These are phyloP conservation scores for Epistrophella euchroma DNA, from an alignment of 2,888 invertebrate species.

Conservation along the genomic window DNA sequence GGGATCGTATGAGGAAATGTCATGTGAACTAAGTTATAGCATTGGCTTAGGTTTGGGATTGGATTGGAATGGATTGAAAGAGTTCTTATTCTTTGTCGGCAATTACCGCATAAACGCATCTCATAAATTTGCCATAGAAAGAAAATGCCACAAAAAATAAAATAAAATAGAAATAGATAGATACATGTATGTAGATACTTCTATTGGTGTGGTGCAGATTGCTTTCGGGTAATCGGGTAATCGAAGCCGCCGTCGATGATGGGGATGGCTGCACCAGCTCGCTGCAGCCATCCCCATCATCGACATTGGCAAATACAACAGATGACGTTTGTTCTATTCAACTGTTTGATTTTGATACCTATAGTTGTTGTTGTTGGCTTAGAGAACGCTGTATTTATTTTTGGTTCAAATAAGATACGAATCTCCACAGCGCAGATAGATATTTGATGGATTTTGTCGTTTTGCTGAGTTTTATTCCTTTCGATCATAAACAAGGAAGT, in stretches of 20 bases:
- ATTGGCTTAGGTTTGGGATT: conserved; percentile 7
- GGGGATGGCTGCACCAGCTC: no score
- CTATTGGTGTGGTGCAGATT: conserved; percentile 32
- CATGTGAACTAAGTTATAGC: conserved; percentile 74
- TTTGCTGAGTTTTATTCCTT: conserved; percentile 28
- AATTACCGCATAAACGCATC: conserved; percentile 76
- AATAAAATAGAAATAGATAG: neutral
- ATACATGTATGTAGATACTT: conserved; percentile 1
- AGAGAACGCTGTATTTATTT: conserved; percentile 25
- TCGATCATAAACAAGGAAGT: conserved; percentile 47
- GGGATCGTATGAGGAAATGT: conserved; percentile 72
- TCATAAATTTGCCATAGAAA: conserved; percentile 69
- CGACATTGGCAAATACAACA: conserved; percentile 44
- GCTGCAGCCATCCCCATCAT: conserved; percentile 42
- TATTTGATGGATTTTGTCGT: conserved; percentile 64
- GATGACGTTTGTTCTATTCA: conserved; percentile 54
- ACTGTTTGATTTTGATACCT: conserved; percentile 23
- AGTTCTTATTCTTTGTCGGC: conserved; percentile 76
- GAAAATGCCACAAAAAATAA: conserved; percentile 19
- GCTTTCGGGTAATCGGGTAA: conserved; percentile 54
- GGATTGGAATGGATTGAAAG: conserved; percentile 60
- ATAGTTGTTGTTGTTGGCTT: conserved; percentile 7
- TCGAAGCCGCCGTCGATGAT: conserved; percentile 41
- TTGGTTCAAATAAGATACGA: conserved; percentile 49
- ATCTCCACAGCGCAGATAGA: conserved; percentile 37